Evolutionary conservation across 2,797 vertebrate genomes (phyloP).

Genomic region (Capromys pilorides): DNA sequence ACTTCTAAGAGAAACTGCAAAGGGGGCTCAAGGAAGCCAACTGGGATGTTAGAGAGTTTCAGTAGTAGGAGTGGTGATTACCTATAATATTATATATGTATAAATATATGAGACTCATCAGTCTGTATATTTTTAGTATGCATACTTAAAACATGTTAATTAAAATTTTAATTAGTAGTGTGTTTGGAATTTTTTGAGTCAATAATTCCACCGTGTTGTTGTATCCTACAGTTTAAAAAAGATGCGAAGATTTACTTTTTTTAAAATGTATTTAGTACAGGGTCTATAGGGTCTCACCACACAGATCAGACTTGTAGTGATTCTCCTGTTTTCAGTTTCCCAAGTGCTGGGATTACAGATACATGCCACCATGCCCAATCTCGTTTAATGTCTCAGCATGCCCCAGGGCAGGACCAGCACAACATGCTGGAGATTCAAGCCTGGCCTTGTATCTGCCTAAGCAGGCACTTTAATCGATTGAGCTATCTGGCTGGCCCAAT

Average conservation of each 20-base stretch:
- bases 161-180: conserved; percentile 48
- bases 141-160: conserved; percentile 14
- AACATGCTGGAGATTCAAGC: no score
- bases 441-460: no score
- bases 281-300: no score
- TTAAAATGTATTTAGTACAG: no score
- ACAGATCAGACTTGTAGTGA: no score
- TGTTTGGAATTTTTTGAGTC: conserved; percentile 55
- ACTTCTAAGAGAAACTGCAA: background rate
- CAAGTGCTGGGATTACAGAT: no score
- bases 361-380: no score
- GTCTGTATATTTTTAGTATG: background rate
- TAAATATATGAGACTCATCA: background rate
- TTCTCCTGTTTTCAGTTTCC: no score
- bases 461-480: no score
- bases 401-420: no score
- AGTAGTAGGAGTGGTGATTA: background rate
- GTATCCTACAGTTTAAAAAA: background rate
- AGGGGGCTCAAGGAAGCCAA: background rate
- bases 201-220: conserved; percentile 16
- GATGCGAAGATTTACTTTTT: conserved; percentile 29
- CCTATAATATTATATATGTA: background rate
- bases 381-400: no score
- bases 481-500: background rate
- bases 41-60: background rate